Conservation (phyloP, 2,113 vertebrate species). For the Charina bottae region DNA sequence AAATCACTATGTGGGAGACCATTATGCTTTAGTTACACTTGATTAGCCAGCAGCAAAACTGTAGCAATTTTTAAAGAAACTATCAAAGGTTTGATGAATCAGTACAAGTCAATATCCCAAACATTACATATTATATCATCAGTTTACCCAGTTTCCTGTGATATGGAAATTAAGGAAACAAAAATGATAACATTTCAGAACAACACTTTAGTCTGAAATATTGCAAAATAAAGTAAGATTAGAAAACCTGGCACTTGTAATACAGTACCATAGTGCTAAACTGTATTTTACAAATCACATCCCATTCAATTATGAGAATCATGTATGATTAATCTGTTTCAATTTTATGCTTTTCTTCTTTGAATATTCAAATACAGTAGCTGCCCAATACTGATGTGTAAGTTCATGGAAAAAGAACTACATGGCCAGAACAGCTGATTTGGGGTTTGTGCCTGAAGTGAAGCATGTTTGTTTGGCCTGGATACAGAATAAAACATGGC, state of each 20-base stretch:
- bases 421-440: too few species aligned
- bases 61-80: constrained; percentile 41
- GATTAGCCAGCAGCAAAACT: constrained; percentile 38
- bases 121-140: not conserved
- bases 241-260: not conserved
- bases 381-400: not conserved
- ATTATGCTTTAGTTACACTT: constrained; percentile 21
- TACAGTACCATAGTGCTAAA: constrained; percentile 2
- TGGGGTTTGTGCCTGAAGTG: not conserved
- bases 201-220: constrained; percentile 33
- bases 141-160: not conserved
- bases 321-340: not conserved
- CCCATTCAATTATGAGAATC: not conserved
- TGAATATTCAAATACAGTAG: not conserved
- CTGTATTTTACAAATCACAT: not conserved
- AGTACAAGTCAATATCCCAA: constrained; percentile 15
- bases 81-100: constrained; percentile 38
- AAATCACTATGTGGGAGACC: not conserved
- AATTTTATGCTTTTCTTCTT: not conserved
- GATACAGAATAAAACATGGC: too few species aligned
- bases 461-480: too few species aligned
- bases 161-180: constrained; percentile 3
- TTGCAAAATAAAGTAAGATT: not conserved
- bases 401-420: too few species aligned
- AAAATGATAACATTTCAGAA: not conserved